Evolutionary conservation across 2,113 vertebrate species (phyloP).

Genomic region (Tragelaphus scriptus): DNA sequence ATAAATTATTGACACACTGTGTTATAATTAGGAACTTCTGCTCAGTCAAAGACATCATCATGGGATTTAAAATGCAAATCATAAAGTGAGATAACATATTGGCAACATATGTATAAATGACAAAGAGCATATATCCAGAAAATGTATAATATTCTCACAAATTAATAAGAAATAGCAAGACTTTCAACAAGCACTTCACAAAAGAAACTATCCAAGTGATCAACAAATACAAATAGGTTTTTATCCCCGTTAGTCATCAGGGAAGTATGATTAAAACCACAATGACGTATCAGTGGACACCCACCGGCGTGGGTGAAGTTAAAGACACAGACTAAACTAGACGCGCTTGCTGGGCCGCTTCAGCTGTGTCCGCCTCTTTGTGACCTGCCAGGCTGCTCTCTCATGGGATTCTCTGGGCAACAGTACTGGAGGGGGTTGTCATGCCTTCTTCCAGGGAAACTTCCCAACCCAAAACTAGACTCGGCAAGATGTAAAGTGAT

Average conservation of each 20-base stretch:
- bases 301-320: not conserved
- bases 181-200: not conserved
- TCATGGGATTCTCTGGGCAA: not conserved
- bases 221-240: not conserved
- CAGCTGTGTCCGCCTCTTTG: not conserved
- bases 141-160: not conserved
- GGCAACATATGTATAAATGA: not conserved
- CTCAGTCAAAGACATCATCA: not conserved
- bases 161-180: not conserved
- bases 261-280: not conserved
- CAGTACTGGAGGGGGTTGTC: not conserved
- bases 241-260: not conserved
- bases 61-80: not conserved
- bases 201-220: not conserved
- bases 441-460: not conserved
- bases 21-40: not conserved
- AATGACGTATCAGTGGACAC: not conserved
- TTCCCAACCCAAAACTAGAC: not conserved
- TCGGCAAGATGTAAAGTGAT: not conserved
- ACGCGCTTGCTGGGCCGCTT: fast-evolving
- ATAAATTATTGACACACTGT: not conserved
- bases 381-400: not conserved
- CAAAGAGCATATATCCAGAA: not conserved
- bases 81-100: not conserved
- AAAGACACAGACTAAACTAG: not conserved